These are phyloP conservation scores for Edolisoma coerulescens DNA, from an alignment of 2,113 vertebrate genomes.

Conservation along the genomic window DNA sequence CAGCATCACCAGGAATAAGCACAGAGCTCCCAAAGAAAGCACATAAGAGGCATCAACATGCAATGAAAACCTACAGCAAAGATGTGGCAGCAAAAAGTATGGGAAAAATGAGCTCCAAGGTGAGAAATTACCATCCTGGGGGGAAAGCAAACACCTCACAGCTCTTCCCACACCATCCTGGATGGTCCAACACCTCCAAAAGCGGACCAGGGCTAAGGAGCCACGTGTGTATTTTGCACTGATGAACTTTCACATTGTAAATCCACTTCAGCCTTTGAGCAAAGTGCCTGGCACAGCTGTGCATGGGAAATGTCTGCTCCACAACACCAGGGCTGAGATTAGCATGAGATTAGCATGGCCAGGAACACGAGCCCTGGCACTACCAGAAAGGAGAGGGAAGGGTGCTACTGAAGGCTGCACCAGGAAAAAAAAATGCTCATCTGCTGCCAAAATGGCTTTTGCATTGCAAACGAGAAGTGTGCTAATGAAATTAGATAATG, in stretches of 20 bases:
- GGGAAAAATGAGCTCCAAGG: neutral
- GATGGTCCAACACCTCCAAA: neutral
- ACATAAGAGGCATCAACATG: neutral
- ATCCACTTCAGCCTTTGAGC: neutral
- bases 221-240: fast-evolving
- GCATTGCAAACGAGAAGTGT: neutral
- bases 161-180: neutral
- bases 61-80: neutral
- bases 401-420: neutral
- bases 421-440: neutral
- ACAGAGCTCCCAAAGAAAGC: neutral
- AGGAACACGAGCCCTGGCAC: fast-evolving
- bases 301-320: neutral
- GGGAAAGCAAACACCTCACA: neutral
- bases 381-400: neutral
- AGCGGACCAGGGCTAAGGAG: neutral
- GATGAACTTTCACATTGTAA: neutral
- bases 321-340: neutral
- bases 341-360: neutral
- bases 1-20: neutral
- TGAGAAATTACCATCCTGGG: neutral
- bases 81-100: neutral
- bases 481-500: neutral
- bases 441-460: neutral
- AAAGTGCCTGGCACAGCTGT: neutral